Conservation (phyloP, 2,888 invertebrate genomes). For the Clitarchus hookeri region DNA sequence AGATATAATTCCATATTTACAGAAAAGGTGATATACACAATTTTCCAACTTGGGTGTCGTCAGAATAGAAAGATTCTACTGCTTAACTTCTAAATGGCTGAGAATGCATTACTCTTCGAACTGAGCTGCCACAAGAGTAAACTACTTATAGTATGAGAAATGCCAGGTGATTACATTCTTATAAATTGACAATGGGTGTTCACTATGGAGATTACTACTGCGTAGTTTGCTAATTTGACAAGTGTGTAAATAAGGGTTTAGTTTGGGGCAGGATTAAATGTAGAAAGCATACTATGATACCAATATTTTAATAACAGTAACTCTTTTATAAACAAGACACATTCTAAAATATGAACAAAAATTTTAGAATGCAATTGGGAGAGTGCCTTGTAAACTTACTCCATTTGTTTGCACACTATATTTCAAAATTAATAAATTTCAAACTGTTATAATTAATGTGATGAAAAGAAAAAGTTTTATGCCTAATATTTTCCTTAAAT, state of each 20-base stretch:
- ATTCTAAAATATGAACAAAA: background rate
- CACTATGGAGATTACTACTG: background rate
- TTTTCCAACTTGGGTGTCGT: no score
- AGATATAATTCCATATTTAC: background rate
- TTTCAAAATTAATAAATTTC: no score
- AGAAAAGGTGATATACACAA: background rate
- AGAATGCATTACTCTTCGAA: background rate
- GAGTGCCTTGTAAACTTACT: background rate
- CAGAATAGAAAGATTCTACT: background rate
- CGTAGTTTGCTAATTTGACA: background rate
- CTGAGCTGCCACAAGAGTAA: background rate
- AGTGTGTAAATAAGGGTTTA: background rate
- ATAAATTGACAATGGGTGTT: background rate
- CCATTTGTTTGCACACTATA: background rate
- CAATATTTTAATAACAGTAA: background rate
- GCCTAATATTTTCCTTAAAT: no score
- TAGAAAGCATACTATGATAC: background rate
- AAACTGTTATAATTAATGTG: no score
- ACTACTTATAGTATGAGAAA: background rate
- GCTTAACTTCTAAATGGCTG: background rate
- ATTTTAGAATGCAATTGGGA: background rate
- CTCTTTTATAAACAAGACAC: background rate
- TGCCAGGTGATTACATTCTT: background rate
- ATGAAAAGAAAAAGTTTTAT: no score
- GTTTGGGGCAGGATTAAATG: background rate